Evolutionary conservation across 2,113 vertebrate species (phyloP).

Genomic region (Takifugu flavidus): DNA sequence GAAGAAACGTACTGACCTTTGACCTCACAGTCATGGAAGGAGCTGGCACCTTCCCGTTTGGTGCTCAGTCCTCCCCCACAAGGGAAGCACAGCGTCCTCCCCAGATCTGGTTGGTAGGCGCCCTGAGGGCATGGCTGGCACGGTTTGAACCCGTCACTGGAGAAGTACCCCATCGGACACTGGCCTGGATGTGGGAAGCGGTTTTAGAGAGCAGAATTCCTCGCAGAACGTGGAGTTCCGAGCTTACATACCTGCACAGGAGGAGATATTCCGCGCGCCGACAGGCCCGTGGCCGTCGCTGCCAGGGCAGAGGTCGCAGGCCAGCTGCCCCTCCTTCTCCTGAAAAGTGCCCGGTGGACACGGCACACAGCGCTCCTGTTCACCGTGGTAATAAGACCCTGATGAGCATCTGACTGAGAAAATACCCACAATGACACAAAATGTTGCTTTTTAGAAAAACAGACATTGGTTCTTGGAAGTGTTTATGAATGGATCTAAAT

Average conservation of each 20-base stretch:
- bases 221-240: neutral
- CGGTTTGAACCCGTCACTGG: slow-evolving; percentile 89
- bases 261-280: slow-evolving; percentile 89
- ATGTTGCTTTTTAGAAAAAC: neutral
- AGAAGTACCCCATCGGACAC: slow-evolving; percentile 87
- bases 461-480: neutral
- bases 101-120: slow-evolving; percentile 88
- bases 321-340: slow-evolving; percentile 96
- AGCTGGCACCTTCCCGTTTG: slow-evolving; percentile 87
- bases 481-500: neutral
- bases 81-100: slow-evolving; percentile 88
- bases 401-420: slow-evolving; percentile 94
- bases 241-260: slow-evolving; percentile 84
- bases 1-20: slow-evolving; percentile 77
- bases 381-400: slow-evolving; percentile 94
- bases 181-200: slow-evolving; percentile 77
- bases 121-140: slow-evolving; percentile 88
- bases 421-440: slow-evolving; percentile 65
- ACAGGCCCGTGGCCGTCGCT: slow-evolving; percentile 86
- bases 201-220: neutral
- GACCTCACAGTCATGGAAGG: slow-evolving; percentile 96
- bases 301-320: slow-evolving; percentile 96
- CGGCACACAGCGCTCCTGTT: slow-evolving; percentile 90
- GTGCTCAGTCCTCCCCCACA: slow-evolving; percentile 92
- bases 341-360: slow-evolving; percentile 95